phyloP scores from a whole-genome alignment of 2,113 vertebrate species.

The Seriola rivoliana region DNA sequence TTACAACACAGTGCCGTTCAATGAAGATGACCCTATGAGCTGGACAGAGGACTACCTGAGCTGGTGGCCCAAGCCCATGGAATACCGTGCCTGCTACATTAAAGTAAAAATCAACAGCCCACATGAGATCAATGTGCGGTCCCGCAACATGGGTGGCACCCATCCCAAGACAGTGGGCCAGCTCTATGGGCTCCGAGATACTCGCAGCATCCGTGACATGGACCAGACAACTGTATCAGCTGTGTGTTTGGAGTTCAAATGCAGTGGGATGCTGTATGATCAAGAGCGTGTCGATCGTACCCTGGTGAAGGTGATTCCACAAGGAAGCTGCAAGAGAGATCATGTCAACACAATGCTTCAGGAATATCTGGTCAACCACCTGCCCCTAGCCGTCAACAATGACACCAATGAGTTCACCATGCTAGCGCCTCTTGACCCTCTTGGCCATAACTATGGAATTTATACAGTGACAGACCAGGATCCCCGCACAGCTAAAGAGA shows the following conservation, averaged over 20 bases:
- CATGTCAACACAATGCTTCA: conserved; percentile 92
- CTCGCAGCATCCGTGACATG: conserved; percentile 90
- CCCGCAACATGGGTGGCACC: conserved; percentile 96
- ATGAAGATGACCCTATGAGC: conserved; percentile 96
- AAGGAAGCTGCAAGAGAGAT: conserved; percentile 92
- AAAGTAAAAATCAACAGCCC: conserved; percentile 93
- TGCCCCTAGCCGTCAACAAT: conserved; percentile 95
- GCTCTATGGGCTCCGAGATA: conserved; percentile 95
- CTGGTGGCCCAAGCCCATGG: conserved; percentile 99
- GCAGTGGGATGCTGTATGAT: conserved; percentile 97
- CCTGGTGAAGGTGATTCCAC: conserved; percentile 92
- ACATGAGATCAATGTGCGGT: conserved; percentile 93
- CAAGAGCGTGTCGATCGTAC: conserved; percentile 96
- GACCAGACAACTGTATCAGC: conserved; percentile 86
- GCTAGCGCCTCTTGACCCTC: conserved; percentile 94
- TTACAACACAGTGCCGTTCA: conserved; percentile 96
- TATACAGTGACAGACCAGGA: conserved; percentile 98
- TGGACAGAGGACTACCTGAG: conserved; percentile 97
- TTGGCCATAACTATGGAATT: conserved; percentile 98
- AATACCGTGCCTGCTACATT: conserved; percentile 96
- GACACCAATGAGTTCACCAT: conserved; percentile 97
- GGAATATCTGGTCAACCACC: conserved; percentile 96
- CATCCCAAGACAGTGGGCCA: conserved; percentile 93
- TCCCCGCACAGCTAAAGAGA: conserved; percentile 94
- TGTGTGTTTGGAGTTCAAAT: conserved; percentile 97